A percentile compares a stretch with the other conserved stretches of the same genome.
Evolutionary conservation across 2,113 vertebrate species (phyloP).

Genomic region (Dromas ardeola): DNA sequence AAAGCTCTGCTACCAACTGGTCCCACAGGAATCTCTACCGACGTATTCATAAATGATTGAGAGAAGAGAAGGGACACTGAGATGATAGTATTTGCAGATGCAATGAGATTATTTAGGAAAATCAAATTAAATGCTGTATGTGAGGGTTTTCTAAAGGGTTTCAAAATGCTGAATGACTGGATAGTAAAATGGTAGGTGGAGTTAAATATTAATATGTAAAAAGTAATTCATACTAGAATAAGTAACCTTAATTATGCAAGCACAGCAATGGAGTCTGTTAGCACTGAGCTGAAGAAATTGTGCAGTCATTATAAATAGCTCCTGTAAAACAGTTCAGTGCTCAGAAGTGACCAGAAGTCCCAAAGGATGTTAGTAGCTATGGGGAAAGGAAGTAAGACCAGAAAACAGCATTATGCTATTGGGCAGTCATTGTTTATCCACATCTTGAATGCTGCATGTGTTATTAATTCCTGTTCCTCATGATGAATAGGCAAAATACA

Average conservation of each 20-base stretch:
- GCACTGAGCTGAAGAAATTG: neutral
- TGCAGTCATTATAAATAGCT: neutral
- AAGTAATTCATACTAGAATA: neutral
- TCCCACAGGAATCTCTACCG: neutral
- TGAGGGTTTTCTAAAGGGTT: neutral
- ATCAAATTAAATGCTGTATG: neutral
- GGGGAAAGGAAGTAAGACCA: neutral
- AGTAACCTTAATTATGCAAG: neutral
- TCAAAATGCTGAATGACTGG: neutral
- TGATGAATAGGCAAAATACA: neutral
- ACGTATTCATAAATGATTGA: neutral
- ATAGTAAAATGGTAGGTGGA: neutral
- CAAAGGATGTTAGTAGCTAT: neutral
- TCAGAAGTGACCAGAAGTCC: neutral
- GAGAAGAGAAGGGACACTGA: neutral
- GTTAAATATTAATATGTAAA: neutral
- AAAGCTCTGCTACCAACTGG: neutral
- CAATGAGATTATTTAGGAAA: neutral
- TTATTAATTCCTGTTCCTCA: neutral
- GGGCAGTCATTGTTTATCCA: neutral
- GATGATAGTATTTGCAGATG: neutral
- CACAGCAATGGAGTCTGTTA: neutral
- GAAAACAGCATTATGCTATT: neutral
- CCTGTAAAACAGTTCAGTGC: neutral
- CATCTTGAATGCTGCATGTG: neutral